These are phyloP conservation scores for Drosophila chauvacae DNA, from an alignment of 1,140 invertebrate genomes.

Conservation along the genomic window DNA sequence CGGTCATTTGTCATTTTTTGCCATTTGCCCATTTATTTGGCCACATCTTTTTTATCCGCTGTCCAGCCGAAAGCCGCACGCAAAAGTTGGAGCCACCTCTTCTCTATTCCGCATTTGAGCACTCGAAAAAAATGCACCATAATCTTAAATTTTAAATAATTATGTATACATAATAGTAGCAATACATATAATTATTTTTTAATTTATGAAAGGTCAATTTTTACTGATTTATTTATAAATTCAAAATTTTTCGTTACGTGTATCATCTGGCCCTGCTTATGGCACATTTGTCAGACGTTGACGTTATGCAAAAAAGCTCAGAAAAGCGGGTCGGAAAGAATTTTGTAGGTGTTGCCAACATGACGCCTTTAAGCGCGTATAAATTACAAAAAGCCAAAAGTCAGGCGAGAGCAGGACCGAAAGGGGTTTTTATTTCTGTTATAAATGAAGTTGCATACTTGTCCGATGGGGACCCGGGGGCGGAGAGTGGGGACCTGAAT, in stretches of 20 bases:
- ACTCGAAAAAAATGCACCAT: neutral
- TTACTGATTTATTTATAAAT: neutral
- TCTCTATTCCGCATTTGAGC: neutral
- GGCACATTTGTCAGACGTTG: slow-evolving; percentile 80
- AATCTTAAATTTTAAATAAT: too few relatives aligned
- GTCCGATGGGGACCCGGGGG: neutral
- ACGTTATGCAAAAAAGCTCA: slow-evolving; percentile 72
- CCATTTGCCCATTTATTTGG: slow-evolving; percentile 79
- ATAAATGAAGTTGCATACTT: slow-evolving; percentile 78
- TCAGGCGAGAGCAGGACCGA: slow-evolving; percentile 43
- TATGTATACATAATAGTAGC: neutral
- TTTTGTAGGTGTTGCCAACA: slow-evolving; percentile 81
- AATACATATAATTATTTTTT: neutral
- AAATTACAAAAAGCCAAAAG: slow-evolving; percentile 80
- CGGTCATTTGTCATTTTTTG: slow-evolving; percentile 84
- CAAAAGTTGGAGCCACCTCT: slow-evolving; percentile 57
- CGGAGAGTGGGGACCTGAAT: neutral
- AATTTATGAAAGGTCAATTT: neutral
- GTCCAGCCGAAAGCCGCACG: slow-evolving; percentile 68
- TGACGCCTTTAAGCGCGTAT: slow-evolving; percentile 80
- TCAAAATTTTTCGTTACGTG: neutral
- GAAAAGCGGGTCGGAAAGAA: slow-evolving; percentile 50
- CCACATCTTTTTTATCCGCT: slow-evolving; percentile 77
- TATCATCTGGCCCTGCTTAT: slow-evolving; percentile 64
- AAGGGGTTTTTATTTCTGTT: slow-evolving; percentile 70